Evolutionary conservation across 2,888 invertebrate genomes (phyloP).

Genomic region (Calliscelio sp.): DNA sequence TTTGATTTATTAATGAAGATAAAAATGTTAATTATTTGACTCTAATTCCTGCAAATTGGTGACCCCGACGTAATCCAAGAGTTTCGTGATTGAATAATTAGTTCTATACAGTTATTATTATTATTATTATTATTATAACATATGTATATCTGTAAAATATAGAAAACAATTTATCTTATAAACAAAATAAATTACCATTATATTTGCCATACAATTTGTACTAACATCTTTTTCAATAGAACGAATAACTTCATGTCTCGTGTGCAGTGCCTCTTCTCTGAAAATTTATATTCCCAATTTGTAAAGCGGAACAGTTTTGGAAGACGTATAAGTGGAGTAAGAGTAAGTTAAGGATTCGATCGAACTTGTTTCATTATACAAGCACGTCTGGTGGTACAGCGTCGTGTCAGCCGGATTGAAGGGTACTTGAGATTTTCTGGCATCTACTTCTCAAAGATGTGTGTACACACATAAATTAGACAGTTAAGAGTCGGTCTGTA

Average conservation of each 20-base stretch:
- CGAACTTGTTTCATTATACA: conserved; percentile 68
- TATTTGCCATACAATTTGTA: too few relatives aligned
- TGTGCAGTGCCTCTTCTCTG: neutral
- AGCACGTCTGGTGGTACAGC: conserved; percentile 58
- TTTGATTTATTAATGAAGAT: too few relatives aligned
- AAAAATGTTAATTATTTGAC: too few relatives aligned
- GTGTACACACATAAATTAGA: conserved; percentile 79
- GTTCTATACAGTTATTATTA: too few relatives aligned
- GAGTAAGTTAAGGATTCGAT: conserved; percentile 63
- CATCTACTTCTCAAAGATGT: conserved; percentile 65
- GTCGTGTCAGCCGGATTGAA: conserved; percentile 70
- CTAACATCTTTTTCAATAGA: neutral
- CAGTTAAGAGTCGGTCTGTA: conserved; percentile 38
- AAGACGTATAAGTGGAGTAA: conserved; percentile 58
- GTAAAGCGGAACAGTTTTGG: conserved; percentile 53
- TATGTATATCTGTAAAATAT: too few relatives aligned
- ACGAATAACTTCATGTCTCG: neutral
- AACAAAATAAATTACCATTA: too few relatives aligned
- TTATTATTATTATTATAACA: too few relatives aligned
- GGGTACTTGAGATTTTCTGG: conserved; percentile 71
- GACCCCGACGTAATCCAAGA: too few relatives aligned
- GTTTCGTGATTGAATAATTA: too few relatives aligned
- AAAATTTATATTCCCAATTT: conserved; percentile 59
- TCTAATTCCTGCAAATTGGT: too few relatives aligned
- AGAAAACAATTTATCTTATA: too few relatives aligned